Evolutionary conservation across 2,797 vertebrate species (phyloP).

Genomic region (Lithobates pipiens): DNA sequence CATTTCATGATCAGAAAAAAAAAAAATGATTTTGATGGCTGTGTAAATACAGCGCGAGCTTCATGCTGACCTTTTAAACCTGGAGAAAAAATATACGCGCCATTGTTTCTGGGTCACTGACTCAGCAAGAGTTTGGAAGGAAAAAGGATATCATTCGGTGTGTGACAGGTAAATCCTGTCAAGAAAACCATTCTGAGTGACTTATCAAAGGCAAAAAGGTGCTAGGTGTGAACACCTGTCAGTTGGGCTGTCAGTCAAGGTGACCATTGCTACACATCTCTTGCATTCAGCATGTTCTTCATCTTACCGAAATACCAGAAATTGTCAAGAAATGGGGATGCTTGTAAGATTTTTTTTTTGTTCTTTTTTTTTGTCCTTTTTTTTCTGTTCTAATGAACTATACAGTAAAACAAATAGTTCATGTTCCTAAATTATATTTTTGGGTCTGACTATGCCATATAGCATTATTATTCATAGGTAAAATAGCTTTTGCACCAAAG

Average conservation of each 20-base stretch:
- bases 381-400: neutral
- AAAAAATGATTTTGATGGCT: slow-evolving; percentile 7
- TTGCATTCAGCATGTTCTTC: neutral
- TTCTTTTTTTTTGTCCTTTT: no score
- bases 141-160: slow-evolving; percentile 4
- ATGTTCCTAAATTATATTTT: no score
- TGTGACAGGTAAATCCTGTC: slow-evolving; percentile 40
- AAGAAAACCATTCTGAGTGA: slow-evolving; percentile 43
- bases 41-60: slow-evolving; percentile 13
- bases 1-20: neutral
- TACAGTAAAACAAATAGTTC: neutral
- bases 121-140: slow-evolving; percentile 25
- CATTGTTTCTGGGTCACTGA: slow-evolving; percentile 50
- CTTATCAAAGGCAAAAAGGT: slow-evolving; percentile 18
- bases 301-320: neutral
- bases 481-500: no score
- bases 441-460: no score
- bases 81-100: neutral
- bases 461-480: no score
- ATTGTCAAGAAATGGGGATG: neutral
- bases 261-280: neutral
- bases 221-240: slow-evolving; percentile 46
- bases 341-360: no score
- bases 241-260: slow-evolving; percentile 35
- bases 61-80: slow-evolving; percentile 25